A percentile compares a stretch with the other conserved stretches of the same genome.
phyloP scores from a whole-genome alignment of 2,888 invertebrate species.

The Molanna angustata region DNA sequence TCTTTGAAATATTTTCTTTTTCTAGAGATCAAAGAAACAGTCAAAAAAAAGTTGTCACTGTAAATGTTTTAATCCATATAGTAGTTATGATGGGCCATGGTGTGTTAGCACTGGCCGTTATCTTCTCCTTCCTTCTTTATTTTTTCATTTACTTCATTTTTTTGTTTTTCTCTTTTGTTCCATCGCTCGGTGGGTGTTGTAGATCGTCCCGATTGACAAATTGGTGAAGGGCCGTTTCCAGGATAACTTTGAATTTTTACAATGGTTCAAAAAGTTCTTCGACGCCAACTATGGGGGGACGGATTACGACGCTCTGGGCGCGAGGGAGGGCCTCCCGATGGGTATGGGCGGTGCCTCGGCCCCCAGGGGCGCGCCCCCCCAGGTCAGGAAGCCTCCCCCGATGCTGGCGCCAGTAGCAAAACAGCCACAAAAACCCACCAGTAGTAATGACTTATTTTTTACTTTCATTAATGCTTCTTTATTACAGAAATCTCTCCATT shows the following conservation, averaged over 20 bases:
- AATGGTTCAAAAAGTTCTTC: slow-evolving; percentile 99
- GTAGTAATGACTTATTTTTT: slow-evolving; percentile 40
- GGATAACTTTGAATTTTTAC: slow-evolving; percentile 99
- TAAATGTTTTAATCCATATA: no score
- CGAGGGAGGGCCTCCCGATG: slow-evolving; percentile 83
- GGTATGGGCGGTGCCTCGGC: slow-evolving; percentile 69
- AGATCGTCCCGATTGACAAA: slow-evolving; percentile 91
- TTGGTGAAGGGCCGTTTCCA: slow-evolving; percentile 98
- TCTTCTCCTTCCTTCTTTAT: slow-evolving; percentile 10
- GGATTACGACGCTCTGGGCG: slow-evolving; percentile 88
- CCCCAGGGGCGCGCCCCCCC: slow-evolving; percentile 52
- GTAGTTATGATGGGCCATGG: no score
- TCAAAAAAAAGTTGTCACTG: no score
- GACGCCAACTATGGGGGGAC: slow-evolving; percentile 97
- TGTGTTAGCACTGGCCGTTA: no score
- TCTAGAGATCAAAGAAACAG: no score
- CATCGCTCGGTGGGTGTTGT: slow-evolving; percentile 41
- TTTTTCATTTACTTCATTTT: slow-evolving; percentile 15
- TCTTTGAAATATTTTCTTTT: no score
- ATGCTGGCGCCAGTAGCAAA: slow-evolving; percentile 50
- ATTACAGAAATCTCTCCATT: not conserved
- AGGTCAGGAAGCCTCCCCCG: slow-evolving; percentile 47
- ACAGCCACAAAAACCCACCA: slow-evolving; percentile 63
- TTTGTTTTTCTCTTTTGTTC: slow-evolving; percentile 34
- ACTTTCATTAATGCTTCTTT: slow-evolving; percentile 8